These are phyloP conservation scores for Andrena fulva DNA, from an alignment of 2,888 invertebrate genomes.

Conservation along the genomic window DNA sequence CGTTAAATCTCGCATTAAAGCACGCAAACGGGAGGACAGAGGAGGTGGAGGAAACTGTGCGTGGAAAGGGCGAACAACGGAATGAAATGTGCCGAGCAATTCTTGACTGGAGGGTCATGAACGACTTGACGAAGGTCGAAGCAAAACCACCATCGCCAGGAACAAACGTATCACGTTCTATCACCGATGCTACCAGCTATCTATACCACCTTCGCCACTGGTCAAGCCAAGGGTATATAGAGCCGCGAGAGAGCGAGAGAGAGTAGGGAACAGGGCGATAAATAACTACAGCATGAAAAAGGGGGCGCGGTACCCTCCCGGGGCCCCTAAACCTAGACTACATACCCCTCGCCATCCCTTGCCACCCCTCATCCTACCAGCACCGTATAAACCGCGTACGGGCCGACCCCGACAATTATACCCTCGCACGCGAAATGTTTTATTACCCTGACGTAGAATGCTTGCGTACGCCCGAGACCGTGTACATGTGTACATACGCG, in stretches of 20 bases:
- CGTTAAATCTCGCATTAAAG: slow-evolving; percentile 72
- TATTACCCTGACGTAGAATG: slow-evolving; percentile 79
- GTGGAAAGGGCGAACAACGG: slow-evolving; percentile 33
- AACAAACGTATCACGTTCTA: slow-evolving; percentile 72
- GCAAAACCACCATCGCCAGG: slow-evolving; percentile 62
- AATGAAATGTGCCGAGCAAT: slow-evolving; percentile 62
- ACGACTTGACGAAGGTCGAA: slow-evolving; percentile 79
- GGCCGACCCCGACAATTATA: slow-evolving; percentile 83
- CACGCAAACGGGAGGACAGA: slow-evolving; percentile 43
- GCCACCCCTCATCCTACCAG: slow-evolving; percentile 58
- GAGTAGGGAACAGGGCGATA: slow-evolving; percentile 79
- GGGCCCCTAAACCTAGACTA: slow-evolving; percentile 83
- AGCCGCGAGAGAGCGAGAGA: slow-evolving; percentile 60
- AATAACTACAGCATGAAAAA: slow-evolving; percentile 84
- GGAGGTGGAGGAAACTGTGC: slow-evolving; percentile 43
- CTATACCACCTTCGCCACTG: slow-evolving; percentile 74
- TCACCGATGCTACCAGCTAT: slow-evolving; percentile 70
- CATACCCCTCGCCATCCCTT: slow-evolving; percentile 71
- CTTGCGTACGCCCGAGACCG: slow-evolving; percentile 62
- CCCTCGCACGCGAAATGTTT: slow-evolving; percentile 83
- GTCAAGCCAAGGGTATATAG: slow-evolving; percentile 70
- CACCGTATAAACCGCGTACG: slow-evolving; percentile 75
- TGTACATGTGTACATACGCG: slow-evolving; percentile 32
- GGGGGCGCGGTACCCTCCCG: slow-evolving; percentile 83
- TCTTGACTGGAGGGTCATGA: slow-evolving; percentile 72